Conservation (phyloP, 2,888 invertebrate genomes). For the Pseudococcus viburni region DNA sequence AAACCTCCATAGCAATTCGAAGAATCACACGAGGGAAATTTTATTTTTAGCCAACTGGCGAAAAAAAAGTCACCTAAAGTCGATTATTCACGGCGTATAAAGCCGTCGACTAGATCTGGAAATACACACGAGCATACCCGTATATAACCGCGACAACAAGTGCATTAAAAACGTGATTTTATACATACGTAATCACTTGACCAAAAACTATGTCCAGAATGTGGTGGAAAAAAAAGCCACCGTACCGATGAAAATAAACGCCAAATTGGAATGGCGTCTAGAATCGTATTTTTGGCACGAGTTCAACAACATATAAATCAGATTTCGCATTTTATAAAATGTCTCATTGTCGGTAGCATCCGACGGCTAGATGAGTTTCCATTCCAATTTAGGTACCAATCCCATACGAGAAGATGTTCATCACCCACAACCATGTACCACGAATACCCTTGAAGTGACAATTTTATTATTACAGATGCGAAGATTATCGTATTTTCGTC, state of each 20-base stretch:
- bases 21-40: background rate
- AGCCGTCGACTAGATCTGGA: background rate
- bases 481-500: slow-evolving; percentile 41
- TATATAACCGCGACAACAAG: background rate
- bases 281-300: slow-evolving; percentile 12
- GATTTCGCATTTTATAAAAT: slow-evolving; percentile 10
- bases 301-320: slow-evolving; percentile 57
- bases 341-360: background rate
- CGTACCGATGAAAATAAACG: background rate
- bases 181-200: slow-evolving; percentile 32
- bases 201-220: slow-evolving; percentile 24
- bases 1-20: background rate
- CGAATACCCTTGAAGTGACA: slow-evolving; percentile 31
- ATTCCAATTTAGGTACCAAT: background rate
- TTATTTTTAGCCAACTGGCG: slow-evolving; percentile 1
- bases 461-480: slow-evolving; percentile 33
- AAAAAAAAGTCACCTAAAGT: background rate
- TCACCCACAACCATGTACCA: slow-evolving; percentile 13
- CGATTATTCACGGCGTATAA: slow-evolving; percentile 16
- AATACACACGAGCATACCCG: background rate
- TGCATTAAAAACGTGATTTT: slow-evolving; percentile 42
- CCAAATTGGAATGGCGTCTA: slow-evolving; percentile 15
- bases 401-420: background rate
- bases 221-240: slow-evolving; percentile 17
- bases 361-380: background rate